Percentiles rank a stretch among this genome's conserved stretches.
Evolutionary conservation across 2,113 vertebrate genomes (phyloP).

Genomic region (Syrmaticus mikado): DNA sequence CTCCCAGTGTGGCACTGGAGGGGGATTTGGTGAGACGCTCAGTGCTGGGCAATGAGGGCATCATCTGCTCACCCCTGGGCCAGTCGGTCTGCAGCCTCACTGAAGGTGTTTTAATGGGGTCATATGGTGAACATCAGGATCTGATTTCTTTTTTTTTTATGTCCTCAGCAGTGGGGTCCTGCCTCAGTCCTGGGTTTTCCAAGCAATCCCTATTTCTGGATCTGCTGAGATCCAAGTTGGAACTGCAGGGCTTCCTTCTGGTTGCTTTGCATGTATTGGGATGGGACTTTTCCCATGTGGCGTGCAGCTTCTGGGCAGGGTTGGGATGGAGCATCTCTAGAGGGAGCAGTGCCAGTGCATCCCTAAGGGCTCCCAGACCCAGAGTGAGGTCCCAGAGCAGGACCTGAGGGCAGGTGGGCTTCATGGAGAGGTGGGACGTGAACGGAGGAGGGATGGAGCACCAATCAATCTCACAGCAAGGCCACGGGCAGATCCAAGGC

Average conservation of each 20-base stretch:
- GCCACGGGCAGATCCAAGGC: accelerated
- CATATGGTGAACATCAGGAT: neutral
- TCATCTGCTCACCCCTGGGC: neutral
- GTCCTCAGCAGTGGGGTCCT: neutral
- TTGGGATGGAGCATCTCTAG: neutral
- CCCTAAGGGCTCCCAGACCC: neutral
- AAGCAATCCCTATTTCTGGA: neutral
- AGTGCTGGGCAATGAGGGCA: accelerated
- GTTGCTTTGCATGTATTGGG: accelerated
- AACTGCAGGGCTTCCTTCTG: neutral
- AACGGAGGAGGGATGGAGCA: accelerated
- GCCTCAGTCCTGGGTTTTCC: neutral
- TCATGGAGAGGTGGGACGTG: accelerated
- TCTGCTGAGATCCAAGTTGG: neutral
- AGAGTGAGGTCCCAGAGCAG: neutral
- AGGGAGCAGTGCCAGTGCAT: neutral
- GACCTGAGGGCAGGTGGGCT: neutral
- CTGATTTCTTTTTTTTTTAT: accelerated
- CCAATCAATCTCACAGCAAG: neutral
- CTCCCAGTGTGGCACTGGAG: neutral
- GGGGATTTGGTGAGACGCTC: neutral
- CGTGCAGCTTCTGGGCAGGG: accelerated
- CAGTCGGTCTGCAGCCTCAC: accelerated
- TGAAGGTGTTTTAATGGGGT: neutral
- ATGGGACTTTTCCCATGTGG: neutral